These are phyloP conservation scores for Paedocypris sp. DNA, from an alignment of 2,113 vertebrate species.

Conservation along the genomic window DNA sequence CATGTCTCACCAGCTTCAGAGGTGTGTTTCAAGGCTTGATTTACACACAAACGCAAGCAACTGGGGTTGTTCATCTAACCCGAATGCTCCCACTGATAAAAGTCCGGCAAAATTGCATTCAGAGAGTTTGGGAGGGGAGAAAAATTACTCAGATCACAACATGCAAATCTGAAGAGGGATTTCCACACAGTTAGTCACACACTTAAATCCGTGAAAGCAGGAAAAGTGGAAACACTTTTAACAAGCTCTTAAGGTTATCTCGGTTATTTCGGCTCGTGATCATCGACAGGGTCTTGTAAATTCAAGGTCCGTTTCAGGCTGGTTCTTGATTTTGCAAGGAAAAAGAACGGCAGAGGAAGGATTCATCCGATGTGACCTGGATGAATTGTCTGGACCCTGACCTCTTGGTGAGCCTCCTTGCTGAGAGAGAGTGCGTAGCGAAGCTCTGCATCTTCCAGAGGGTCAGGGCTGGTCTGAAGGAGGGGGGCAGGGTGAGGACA, in stretches of 20 bases:
- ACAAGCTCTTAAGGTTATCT: background rate
- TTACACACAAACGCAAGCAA: background rate
- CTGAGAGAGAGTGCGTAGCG: slow-evolving; percentile 82
- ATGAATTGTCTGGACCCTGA: slow-evolving; percentile 56
- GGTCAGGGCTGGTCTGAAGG: slow-evolving; percentile 62
- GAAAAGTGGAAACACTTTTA: background rate
- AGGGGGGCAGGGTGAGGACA: slow-evolving; percentile 44
- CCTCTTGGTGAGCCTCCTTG: slow-evolving; percentile 83
- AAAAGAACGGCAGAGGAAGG: slow-evolving; percentile 8
- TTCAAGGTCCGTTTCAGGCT: background rate
- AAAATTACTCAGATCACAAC: background rate
- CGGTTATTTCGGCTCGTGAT: background rate
- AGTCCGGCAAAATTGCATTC: too few species aligned
- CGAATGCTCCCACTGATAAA: too few species aligned
- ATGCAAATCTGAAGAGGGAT: background rate
- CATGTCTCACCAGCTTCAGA: slow-evolving; percentile 19
- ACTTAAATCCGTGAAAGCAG: background rate
- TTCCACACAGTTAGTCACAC: background rate
- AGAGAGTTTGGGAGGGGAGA: background rate
- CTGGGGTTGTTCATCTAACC: background rate
- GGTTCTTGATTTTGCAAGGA: slow-evolving; percentile 6
- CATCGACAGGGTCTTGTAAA: too few species aligned
- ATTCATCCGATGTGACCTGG: slow-evolving; percentile 11
- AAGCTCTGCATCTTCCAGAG: slow-evolving; percentile 79
- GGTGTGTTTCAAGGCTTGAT: slow-evolving; percentile 7